Evolutionary conservation across 1,140 invertebrate genomes (phyloP), one percentile per base, ranked within the genome.

Genomic region (Venustaconcha ellipsiformis): DNA sequence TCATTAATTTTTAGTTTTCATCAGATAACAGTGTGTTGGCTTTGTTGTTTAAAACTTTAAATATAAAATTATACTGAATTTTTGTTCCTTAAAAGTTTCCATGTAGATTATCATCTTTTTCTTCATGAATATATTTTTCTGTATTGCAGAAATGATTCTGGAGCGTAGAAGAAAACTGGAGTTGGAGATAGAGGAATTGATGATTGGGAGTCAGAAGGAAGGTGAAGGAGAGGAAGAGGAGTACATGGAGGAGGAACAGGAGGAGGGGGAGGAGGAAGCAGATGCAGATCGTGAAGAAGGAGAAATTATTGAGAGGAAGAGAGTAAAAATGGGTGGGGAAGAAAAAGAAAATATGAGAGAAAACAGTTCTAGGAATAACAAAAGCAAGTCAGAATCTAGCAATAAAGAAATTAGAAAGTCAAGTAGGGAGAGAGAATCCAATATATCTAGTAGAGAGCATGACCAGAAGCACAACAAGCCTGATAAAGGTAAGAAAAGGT

Each of bases 91-190:
- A 6, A 48, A 48, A 48, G 4, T 48, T 48, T 48, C 37, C 37
- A 6, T 48, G 11, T 6, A 48, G 11, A 48, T 48, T 8, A 48
- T 48, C 37, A 8, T 48, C 37, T 8, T 48, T 48, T 48, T 48
- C 37, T 48, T 48, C 37, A 48, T 48, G 4, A 11, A 48, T 48
- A 48, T 11, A 48, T 48, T 48, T 48, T 48, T 48, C 37, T 48
- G 37, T 48, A 48, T 48, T 48, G 37, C 37, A 48, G 37, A 48
- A 48, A 48, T 48, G 37, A 11, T 48, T 8, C 37, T 48, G 37
- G 57, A 72, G n/a, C 63, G 75, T 18, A 56, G 75, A 6, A 72
- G 63, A 56, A 77, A 77, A 65, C 56, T 77, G 57, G 75, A 77
- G 59, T 14, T 66, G 12, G 74, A 76, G 30, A 76, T 76, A 23